Conservation (phyloP, 2,797 vertebrate genomes). For the Pelochelys cantorii region DNA sequence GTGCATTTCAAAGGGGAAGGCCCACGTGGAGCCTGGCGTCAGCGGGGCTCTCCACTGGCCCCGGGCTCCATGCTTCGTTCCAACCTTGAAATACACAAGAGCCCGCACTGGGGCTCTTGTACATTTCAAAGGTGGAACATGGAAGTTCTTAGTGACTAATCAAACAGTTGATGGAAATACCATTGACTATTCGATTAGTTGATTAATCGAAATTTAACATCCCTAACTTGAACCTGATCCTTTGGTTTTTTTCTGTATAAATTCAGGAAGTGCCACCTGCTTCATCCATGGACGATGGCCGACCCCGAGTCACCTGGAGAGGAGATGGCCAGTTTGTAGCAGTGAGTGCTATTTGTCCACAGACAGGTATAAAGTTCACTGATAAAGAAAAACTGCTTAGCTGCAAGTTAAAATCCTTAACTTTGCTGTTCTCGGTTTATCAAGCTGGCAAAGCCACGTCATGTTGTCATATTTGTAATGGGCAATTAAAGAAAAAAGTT, state of each 20-base stretch:
- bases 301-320: constrained; percentile 90
- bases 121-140: too few species aligned
- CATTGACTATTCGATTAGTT: too few species aligned
- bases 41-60: too few species aligned
- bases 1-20: too few species aligned
- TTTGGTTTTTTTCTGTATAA: neutral
- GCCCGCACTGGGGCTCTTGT: too few species aligned
- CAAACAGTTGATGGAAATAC: too few species aligned
- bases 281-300: constrained; percentile 89
- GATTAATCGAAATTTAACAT: too few species aligned
- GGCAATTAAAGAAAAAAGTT: neutral
- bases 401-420: neutral
- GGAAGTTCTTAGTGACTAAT: too few species aligned
- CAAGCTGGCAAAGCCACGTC: neutral
- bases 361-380: constrained; percentile 82
- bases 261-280: constrained; percentile 85
- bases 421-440: neutral
- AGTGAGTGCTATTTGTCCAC: constrained; percentile 89
- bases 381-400: neutral
- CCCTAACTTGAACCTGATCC: neutral
- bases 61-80: too few species aligned
- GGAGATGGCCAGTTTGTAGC: constrained; percentile 96
- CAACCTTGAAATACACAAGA: too few species aligned
- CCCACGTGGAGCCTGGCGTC: too few species aligned
- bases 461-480: neutral